These are phyloP conservation scores for Catocala nupta DNA, from an alignment of 2,888 invertebrate genomes.

Conservation along the genomic window DNA sequence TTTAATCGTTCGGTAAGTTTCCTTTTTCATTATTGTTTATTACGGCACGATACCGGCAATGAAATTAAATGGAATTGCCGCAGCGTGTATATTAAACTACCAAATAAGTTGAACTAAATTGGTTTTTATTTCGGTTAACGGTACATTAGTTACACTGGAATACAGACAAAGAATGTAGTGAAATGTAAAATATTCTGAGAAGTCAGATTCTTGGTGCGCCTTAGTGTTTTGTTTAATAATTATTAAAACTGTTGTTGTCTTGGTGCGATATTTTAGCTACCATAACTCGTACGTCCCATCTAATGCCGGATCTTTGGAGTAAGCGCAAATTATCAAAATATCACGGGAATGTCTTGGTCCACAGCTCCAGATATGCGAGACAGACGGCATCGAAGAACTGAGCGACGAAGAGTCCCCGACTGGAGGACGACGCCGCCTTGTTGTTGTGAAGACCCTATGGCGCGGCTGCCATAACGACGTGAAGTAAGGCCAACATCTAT, in stretches of 20 bases:
- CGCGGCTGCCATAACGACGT: constrained; percentile 90
- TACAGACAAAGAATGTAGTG: too few relatives aligned
- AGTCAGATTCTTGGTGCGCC: too few relatives aligned
- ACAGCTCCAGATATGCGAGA: constrained; percentile 92
- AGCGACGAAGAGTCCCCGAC: constrained; percentile 89
- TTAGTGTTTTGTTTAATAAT: too few relatives aligned
- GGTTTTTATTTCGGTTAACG: not conserved
- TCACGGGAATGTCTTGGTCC: constrained; percentile 7
- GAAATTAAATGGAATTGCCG: constrained; percentile 18
- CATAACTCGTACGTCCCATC: too few relatives aligned
- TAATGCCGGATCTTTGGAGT: too few relatives aligned
- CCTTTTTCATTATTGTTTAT: constrained; percentile 35
- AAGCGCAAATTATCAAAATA: too few relatives aligned
- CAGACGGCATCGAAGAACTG: constrained; percentile 90
- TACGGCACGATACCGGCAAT: constrained; percentile 16
- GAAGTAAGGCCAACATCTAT: constrained; percentile 80
- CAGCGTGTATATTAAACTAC: constrained; percentile 7
- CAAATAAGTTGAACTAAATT: not conserved
- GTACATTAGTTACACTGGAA: too few relatives aligned
- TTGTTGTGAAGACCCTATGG: constrained; percentile 92
- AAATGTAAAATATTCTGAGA: too few relatives aligned
- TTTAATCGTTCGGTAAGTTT: constrained; percentile 48
- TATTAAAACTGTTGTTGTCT: too few relatives aligned
- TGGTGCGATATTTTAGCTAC: too few relatives aligned
- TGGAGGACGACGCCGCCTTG: constrained; percentile 90